Base-by-base conservation (phyloP, 2,888 invertebrate genomes). In the Zygothrica quintamaculata region DNA sequence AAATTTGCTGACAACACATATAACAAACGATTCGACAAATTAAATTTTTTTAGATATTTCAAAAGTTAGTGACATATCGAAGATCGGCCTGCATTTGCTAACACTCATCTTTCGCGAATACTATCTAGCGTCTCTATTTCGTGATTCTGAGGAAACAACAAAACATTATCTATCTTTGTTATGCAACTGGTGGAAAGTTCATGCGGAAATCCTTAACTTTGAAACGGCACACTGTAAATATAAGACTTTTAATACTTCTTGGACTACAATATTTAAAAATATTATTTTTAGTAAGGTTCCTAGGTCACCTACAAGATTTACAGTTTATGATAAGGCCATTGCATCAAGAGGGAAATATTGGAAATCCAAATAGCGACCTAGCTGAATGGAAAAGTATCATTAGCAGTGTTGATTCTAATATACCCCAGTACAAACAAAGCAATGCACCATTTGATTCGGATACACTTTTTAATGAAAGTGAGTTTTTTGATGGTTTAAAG, bases 141-240 rank as follows among this genome's bases (percentile, higher is more conserved):
- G 89, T 1, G 89, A 89, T 42, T 88, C 87, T 13, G 90, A 89
- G 31, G 89, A 88, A 57, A 85, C 89, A 0, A 90, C 89, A 1
- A 89, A 89, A 37, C 89, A 90, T 58, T 84, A 89, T 62, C 55
- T 90, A 4, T 77, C 74, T 52, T 67, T 90, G 11, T 72, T 90
- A 33, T 89, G 88, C 53, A 88, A 81, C 61, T 90, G 90, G 88
- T 90, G 89, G 89, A 64, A 73, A 4, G 81, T 80, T 9, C 62
- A 87, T 57, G 56, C 73, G 1, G 57, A 66, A 1, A 13, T 69
- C 8, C 61, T 90, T 1, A 68, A 79, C 5, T 89, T 90, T 33
- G 77, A 77, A 16, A 81, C 78, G 15, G 75, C 75, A 25, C 84
- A 90, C 13, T 58, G 90, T 90, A 75, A 77, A 43, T 48, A 42